Conservation (phyloP, 2,113 vertebrate species). For the Cheilinus undulatus region DNA sequence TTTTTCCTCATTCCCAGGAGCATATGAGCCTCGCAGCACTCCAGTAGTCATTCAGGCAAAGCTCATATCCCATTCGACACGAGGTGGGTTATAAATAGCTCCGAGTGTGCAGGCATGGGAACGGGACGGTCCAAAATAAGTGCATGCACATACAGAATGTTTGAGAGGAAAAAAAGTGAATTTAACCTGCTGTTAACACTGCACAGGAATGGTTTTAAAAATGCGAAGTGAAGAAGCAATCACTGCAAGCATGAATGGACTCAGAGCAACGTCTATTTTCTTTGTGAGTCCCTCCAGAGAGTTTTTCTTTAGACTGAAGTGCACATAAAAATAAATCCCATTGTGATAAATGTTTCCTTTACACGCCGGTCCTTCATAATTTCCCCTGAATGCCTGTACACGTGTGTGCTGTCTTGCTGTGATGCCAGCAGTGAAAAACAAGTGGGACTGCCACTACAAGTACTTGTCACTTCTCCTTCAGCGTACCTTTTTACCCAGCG, state of each 20-base stretch:
- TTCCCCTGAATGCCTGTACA: slow-evolving; percentile 11
- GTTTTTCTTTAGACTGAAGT: slow-evolving; percentile 10
- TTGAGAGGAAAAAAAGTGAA: slow-evolving; percentile 27
- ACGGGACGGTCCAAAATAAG: slow-evolving; percentile 66
- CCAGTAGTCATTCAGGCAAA: slow-evolving; percentile 67
- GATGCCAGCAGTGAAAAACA: slow-evolving; percentile 26
- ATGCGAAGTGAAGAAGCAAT: slow-evolving; percentile 4
- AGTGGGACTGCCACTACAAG: slow-evolving; percentile 18
- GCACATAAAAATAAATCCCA: slow-evolving; percentile 4
- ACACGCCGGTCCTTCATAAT: slow-evolving; percentile 15
- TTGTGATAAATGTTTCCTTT: slow-evolving; percentile 21
- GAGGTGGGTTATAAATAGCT: slow-evolving; percentile 74
- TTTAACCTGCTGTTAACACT: slow-evolving; percentile 28
- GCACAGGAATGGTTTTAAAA: background rate
- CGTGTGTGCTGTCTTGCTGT: slow-evolving; percentile 26
- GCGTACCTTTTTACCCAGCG: slow-evolving; percentile 19
- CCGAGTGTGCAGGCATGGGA: slow-evolving; percentile 60
- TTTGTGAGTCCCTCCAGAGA: background rate
- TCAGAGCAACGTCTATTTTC: slow-evolving; percentile 6
- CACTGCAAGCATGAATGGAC: slow-evolving; percentile 4
- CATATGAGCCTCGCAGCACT: slow-evolving; percentile 53
- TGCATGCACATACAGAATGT: slow-evolving; percentile 37
- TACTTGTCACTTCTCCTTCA: slow-evolving; percentile 35
- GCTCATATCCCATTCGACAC: slow-evolving; percentile 67
- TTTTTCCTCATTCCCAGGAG: slow-evolving; percentile 52